Base-by-base conservation (phyloP, 1,140 invertebrate species). In the Aphelenchoides fujianensis region DNA sequence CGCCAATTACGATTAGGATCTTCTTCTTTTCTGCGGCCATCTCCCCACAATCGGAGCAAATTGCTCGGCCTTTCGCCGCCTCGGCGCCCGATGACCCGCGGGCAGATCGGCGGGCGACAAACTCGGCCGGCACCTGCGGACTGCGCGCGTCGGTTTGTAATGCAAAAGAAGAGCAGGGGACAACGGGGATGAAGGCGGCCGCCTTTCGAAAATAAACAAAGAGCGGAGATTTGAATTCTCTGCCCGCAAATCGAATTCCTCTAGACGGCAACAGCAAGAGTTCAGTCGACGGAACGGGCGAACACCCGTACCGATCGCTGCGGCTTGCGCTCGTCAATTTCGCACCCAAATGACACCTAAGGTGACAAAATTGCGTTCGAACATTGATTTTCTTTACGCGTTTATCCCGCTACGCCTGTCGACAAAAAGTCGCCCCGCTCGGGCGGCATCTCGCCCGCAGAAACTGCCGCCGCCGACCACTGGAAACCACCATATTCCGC, bases 321-420 rank as follows among this genome's bases (percentile, higher is more conserved):
- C n/a, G n/a, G n/a, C n/a, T n/a, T n/a, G n/a, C n/a, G n/a, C n/a
- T n/a, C n/a, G n/a, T n/a, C n/a, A n/a, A n/a, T n/a, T n/a, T n/a
- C 12, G 23, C 23, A 48, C 41, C 12, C 12, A 48, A 48, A 48
- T 48, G 41, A 48, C 41, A 48, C 41, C 41, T 48, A 16, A 48
- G 41, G 41, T 48, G 41, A 48, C 41, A 48, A 48, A 48, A 12
- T 48, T 48, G 23, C 41, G 41, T 23, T 23, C 41, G 23, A 48
- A 48, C 41, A 48, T 48, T 23, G 41, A 48, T 48, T 48, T 48
- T 48, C 41, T 48, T 48, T 48, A 48, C 41, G 23, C 41, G 41
- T 48, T 23, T 48, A 48, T 23, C 23, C 12, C 41, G n/a, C n/a
- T n/a, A n/a, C 41, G 41, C 41, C 41, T 48, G 41, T 48, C 23